phyloP scores from a whole-genome alignment of 2,888 invertebrate genomes.

The Adelphocoris suturalis region DNA sequence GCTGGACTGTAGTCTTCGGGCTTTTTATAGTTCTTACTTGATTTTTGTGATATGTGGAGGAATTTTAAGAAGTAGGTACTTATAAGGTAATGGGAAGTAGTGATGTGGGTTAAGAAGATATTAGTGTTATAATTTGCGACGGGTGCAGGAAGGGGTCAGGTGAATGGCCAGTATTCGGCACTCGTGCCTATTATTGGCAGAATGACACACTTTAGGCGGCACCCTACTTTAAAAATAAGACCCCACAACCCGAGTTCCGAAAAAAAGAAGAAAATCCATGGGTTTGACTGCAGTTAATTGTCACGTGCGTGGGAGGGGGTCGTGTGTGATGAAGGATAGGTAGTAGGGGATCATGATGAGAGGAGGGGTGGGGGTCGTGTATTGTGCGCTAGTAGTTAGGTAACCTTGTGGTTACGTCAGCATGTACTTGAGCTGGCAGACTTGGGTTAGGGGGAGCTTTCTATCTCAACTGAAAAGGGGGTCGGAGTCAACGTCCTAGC shows the following conservation, averaged over 20 bases:
- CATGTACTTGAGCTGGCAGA: conserved; percentile 65
- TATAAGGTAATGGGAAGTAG: not conserved
- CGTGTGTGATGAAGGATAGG: not conserved
- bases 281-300: conserved; percentile 2
- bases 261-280: not conserved
- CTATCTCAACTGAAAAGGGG: conserved; percentile 67
- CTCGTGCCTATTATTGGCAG: conserved; percentile 42
- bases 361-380: not conserved
- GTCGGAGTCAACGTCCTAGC: conserved; percentile 72
- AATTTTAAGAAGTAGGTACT: too few species aligned
- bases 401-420: conserved; percentile 69
- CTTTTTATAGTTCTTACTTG: too few species aligned
- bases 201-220: conserved; percentile 49
- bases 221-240: conserved; percentile 8
- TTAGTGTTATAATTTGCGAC: not conserved
- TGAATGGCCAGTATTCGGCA: conserved; percentile 60
- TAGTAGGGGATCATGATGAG: not conserved
- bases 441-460: conserved; percentile 66
- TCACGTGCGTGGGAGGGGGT: conserved; percentile 7
- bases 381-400: conserved; percentile 61
- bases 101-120: not conserved
- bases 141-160: conserved; percentile 29
- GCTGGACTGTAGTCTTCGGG: too few species aligned
- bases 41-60: too few species aligned
- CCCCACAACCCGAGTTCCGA: not conserved